Conservation (phyloP, 1,140 invertebrate genomes). For the Limonius californicus region DNA sequence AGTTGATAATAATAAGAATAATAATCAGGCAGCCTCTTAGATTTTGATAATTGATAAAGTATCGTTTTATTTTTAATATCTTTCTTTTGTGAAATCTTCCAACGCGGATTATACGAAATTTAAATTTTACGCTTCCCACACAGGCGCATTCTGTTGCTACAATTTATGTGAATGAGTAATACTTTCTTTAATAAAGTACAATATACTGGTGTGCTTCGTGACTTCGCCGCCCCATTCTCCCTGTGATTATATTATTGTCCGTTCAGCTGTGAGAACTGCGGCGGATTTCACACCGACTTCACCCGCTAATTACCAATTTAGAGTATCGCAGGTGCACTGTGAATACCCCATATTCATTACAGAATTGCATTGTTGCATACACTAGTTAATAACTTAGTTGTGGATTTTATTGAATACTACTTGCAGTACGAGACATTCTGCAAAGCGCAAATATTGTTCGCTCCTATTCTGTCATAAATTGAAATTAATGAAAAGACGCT, state of each 20-base stretch:
- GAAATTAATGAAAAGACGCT: too few species aligned
- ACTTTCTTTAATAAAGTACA: not conserved
- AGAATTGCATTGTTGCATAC: constrained; percentile 39
- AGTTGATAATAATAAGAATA: too few species aligned
- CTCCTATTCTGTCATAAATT: too few species aligned
- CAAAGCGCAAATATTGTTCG: too few species aligned
- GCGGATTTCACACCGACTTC: constrained; percentile 46
- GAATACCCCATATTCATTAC: constrained; percentile 39
- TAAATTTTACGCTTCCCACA: too few species aligned
- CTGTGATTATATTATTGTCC: constrained; percentile 43
- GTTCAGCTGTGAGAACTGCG: constrained; percentile 42
- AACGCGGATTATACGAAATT: too few species aligned
- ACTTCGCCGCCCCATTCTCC: constrained; percentile 9
- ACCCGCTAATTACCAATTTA: constrained; percentile 47
- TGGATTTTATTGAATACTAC: constrained; percentile 28
- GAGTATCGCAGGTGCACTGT: constrained; percentile 42
- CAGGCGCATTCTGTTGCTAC: constrained; percentile 2
- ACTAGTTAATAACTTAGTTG: constrained; percentile 39
- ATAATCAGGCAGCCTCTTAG: too few species aligned
- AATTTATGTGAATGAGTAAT: not conserved
- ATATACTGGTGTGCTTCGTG: not conserved
- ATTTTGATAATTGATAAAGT: too few species aligned
- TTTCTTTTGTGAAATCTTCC: too few species aligned
- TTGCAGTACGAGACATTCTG: too few species aligned
- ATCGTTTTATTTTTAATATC: too few species aligned